These are phyloP conservation scores for Hippocampus comes DNA, from an alignment of 2,113 vertebrate species.

Conservation along the genomic window DNA sequence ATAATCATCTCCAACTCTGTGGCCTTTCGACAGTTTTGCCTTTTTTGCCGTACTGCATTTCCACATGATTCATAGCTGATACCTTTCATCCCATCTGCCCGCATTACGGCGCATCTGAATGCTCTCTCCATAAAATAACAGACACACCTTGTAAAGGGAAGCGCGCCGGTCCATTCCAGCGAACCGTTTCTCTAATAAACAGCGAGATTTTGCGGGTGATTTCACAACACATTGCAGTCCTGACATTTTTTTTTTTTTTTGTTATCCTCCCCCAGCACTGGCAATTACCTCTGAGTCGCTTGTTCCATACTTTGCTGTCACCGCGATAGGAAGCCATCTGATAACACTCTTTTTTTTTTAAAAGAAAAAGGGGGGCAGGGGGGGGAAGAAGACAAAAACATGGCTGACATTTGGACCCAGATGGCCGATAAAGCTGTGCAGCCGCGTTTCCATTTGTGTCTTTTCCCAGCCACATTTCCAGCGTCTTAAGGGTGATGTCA, in stretches of 20 bases:
- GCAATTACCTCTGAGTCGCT: constrained; percentile 41
- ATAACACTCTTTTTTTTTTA: constrained; percentile 51
- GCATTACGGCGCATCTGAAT: background rate
- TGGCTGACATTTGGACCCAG: constrained; percentile 58
- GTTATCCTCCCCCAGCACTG: constrained; percentile 14
- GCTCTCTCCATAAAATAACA: background rate
- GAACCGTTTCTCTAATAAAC: background rate
- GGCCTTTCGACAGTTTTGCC: too few relatives aligned
- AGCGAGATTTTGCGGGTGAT: background rate
- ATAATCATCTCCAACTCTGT: too few relatives aligned
- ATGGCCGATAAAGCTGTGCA: constrained; percentile 37
- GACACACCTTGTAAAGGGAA: background rate
- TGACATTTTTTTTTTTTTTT: constrained; percentile 33
- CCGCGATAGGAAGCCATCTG: constrained; percentile 52
- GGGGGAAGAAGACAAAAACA: constrained; percentile 17
- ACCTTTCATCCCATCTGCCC: background rate
- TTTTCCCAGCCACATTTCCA: constrained; percentile 7
- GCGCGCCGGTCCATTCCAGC: background rate
- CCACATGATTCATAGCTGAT: background rate
- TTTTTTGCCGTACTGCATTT: background rate
- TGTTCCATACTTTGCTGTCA: constrained; percentile 44
- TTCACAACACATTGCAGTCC: constrained; percentile 25
- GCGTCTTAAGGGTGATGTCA: background rate
- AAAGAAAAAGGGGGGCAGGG: constrained; percentile 22
- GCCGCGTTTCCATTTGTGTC: constrained; percentile 38